Evolutionary conservation across 1,140 invertebrate species (phyloP).

Genomic region (Lepidurus apus): DNA sequence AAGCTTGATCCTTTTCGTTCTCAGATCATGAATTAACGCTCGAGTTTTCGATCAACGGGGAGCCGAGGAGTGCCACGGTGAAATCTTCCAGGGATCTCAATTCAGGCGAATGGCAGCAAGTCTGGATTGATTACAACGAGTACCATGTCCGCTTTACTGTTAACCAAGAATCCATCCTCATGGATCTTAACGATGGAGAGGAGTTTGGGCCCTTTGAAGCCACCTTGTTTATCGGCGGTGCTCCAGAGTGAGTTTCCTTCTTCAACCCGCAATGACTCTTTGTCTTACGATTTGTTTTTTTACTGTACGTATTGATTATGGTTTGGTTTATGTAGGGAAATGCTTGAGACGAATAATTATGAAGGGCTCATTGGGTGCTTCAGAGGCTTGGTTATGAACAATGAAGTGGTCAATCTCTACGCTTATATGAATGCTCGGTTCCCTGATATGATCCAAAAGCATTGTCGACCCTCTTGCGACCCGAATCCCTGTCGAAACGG

Average conservation of each 20-base stretch:
- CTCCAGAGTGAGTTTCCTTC: conserved; percentile 63
- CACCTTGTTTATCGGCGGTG: conserved; percentile 85
- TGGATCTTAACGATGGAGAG: conserved; percentile 73
- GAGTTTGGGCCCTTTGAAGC: conserved; percentile 87
- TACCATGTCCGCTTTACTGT: conserved; percentile 91
- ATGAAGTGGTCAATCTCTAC: conserved; percentile 82
- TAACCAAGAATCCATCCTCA: conserved; percentile 80
- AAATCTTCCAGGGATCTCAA: conserved; percentile 74
- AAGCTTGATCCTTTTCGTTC: conserved; percentile 46
- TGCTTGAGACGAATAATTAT: conserved; percentile 70
- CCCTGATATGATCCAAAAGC: conserved; percentile 75
- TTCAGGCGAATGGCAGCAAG: conserved; percentile 89
- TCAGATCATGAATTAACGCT: conserved; percentile 78
- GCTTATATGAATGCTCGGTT: conserved; percentile 88
- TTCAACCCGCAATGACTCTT: background rate
- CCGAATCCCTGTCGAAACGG: conserved; percentile 89
- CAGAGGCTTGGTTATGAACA: conserved; percentile 82
- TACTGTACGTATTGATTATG: background rate
- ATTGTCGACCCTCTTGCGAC: conserved; percentile 87
- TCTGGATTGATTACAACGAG: conserved; percentile 85
- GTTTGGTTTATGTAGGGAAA: conserved; percentile 55
- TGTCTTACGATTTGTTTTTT: conserved; percentile 7
- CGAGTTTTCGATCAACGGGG: conserved; percentile 80
- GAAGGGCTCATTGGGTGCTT: conserved; percentile 90
- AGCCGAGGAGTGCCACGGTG: conserved; percentile 68